A percentile compares a stretch with the other conserved stretches of the same genome.
These are phyloP conservation scores for Scomber colias DNA, from an alignment of 2,113 vertebrate genomes.

Conservation along the genomic window DNA sequence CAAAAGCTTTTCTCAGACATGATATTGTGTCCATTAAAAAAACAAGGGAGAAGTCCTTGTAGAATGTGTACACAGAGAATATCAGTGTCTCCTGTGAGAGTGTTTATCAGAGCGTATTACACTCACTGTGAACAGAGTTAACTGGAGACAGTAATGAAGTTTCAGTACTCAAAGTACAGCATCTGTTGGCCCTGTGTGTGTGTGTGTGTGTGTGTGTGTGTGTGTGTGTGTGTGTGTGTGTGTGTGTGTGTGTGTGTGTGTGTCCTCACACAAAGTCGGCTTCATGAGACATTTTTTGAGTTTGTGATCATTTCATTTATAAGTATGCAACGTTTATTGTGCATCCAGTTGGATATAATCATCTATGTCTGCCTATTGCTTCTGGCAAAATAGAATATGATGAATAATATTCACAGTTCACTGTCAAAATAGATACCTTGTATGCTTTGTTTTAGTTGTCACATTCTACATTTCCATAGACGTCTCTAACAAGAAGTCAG, in stretches of 20 bases:
- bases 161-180: neutral
- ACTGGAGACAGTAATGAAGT: constrained; percentile 2
- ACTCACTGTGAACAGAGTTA: constrained; percentile 12
- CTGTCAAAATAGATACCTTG: neutral
- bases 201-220: neutral
- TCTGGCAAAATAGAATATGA: neutral
- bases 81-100: constrained; percentile 9
- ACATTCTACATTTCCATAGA: too few species aligned
- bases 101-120: constrained; percentile 25
- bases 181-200: neutral
- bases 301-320: constrained; percentile 1
- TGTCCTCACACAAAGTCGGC: neutral
- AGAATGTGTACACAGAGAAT: neutral
- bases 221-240: neutral
- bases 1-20: constrained; percentile 3
- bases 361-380: neutral
- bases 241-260: too few species aligned
- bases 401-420: neutral
- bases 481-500: too few species aligned
- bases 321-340: neutral
- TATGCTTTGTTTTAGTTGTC: too few species aligned
- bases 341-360: neutral
- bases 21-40: neutral
- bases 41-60: neutral
- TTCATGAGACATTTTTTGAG: constrained; percentile 8